phyloP scores from a whole-genome alignment of 2,888 invertebrate species.

The Parelbella ahira region DNA sequence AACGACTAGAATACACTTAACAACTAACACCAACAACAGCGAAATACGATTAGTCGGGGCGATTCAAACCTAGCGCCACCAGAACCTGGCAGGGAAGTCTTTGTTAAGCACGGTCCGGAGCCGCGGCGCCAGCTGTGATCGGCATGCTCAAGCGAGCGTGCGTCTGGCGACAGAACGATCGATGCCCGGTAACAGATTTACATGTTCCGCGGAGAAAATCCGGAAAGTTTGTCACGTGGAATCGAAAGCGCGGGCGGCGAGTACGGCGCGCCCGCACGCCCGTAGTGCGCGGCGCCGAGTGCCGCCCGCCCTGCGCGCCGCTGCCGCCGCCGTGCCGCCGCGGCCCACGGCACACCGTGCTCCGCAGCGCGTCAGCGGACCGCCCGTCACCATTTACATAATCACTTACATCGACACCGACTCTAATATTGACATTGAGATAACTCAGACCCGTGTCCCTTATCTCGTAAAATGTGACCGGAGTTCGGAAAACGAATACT shows the following conservation, averaged over 20 bases:
- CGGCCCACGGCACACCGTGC: conserved; percentile 29
- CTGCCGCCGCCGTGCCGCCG: conserved; percentile 37
- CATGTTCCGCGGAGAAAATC: conserved; percentile 77
- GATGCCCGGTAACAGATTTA: conserved; percentile 76
- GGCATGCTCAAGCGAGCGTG: conserved; percentile 61
- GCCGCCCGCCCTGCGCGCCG: conserved; percentile 69
- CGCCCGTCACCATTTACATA: conserved; percentile 48
- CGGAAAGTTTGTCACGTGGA: conserved; percentile 77
- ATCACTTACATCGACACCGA: conserved; percentile 48
- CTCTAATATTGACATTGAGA: conserved; percentile 42
- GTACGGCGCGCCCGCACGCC: conserved; percentile 76
- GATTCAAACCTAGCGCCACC: conserved; percentile 19
- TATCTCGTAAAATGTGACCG: too few species aligned
- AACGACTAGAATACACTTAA: conserved; percentile 56
- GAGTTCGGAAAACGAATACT: too few species aligned
- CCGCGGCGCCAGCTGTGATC: conserved; percentile 71
- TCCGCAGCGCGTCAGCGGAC: conserved; percentile 36
- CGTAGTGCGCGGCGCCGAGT: conserved; percentile 74
- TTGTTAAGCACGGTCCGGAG: conserved; percentile 68
- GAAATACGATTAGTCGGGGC: conserved; percentile 42
- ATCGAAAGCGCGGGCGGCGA: conserved; percentile 57
- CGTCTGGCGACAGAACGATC: conserved; percentile 68
- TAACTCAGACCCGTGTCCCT: too few species aligned
- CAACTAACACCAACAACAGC: conserved; percentile 55
- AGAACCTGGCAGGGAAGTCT: conserved; percentile 44